Percentiles rank a stretch among this genome's conserved stretches.
These are phyloP conservation scores for Numida meleagris DNA, from an alignment of 2,113 vertebrate species.

Conservation along the genomic window DNA sequence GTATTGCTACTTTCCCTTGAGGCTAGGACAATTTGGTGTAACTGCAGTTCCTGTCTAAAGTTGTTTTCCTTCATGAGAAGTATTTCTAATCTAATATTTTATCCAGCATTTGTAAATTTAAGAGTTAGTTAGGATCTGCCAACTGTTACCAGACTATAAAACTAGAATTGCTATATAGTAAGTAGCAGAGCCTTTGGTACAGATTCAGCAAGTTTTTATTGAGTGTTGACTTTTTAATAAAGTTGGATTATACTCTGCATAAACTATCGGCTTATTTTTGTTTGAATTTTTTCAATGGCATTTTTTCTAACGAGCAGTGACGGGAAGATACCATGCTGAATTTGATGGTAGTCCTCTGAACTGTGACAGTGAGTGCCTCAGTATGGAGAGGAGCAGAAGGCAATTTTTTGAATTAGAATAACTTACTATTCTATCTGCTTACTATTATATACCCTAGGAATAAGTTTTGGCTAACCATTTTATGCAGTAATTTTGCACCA, in stretches of 20 bases:
- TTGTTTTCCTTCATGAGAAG: not conserved
- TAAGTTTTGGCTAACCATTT: not conserved
- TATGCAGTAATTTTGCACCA: not conserved
- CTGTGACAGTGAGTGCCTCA: not conserved
- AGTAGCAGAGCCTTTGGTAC: not conserved
- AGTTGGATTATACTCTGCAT: not conserved
- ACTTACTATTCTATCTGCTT: too few species aligned
- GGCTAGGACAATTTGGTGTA: not conserved
- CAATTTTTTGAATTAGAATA: not conserved
- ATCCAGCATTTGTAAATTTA: not conserved
- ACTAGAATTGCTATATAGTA: not conserved
- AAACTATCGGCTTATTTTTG: not conserved
- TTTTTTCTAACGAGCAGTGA: not conserved
- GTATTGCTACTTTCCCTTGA: not conserved
- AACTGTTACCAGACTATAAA: not conserved
- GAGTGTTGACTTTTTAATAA: not conserved
- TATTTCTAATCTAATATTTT: not conserved
- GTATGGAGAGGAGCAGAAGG: not conserved
- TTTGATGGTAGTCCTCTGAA: not conserved
- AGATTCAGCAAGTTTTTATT: not conserved
- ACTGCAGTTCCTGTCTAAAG: not conserved
- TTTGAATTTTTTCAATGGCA: not conserved
- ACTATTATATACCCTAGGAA: not conserved
- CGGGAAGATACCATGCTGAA: not conserved
- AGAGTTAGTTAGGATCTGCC: slow-evolving; percentile 5